phyloP scores from a whole-genome alignment of 37 sponge, comb jelly and placozoan genomes.

The Bolinopsis microptera region DNA sequence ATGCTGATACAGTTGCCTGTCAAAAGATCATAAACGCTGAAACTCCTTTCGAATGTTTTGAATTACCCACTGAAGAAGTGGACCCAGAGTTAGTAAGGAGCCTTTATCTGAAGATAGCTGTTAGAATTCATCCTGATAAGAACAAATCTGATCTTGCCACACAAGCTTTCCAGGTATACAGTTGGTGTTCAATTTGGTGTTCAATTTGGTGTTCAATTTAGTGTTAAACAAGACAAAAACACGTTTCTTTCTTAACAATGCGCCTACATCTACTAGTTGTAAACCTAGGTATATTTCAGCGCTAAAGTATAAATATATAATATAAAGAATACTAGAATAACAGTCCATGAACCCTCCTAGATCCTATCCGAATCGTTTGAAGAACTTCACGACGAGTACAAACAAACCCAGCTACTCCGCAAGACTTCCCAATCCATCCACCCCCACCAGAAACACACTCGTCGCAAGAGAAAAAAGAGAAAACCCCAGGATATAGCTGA shows the following conservation, averaged over 20 bases:
- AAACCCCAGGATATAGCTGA: constrained; percentile 12
- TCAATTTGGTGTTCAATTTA: no score
- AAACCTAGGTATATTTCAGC: no score
- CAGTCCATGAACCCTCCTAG: no score
- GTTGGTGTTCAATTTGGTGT: no score
- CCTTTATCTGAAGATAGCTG: constrained; percentile 22
- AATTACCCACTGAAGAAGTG: background rate
- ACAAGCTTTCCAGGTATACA: constrained; percentile 37
- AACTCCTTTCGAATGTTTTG: constrained; percentile 31
- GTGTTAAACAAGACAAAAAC: no score
- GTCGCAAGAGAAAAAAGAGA: background rate
- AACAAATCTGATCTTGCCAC: constrained; percentile 53
- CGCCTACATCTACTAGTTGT: no score
- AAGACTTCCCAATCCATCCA: background rate
- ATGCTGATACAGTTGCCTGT: constrained; percentile 1
- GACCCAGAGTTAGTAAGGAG: background rate
- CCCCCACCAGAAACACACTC: background rate
- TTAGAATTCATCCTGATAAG: constrained; percentile 53
- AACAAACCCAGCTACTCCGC: constrained; percentile 14
- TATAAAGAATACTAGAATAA: no score
- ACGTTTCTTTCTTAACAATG: no score
- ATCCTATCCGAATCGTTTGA: constrained; percentile 54
- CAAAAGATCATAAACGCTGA: constrained; percentile 12
- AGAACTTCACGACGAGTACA: constrained; percentile 29
- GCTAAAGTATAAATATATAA: no score